A percentile compares a stretch with the other conserved stretches of the same genome.
phyloP scores from a whole-genome alignment of 1,140 invertebrate species.

The Drosophila mayri region DNA sequence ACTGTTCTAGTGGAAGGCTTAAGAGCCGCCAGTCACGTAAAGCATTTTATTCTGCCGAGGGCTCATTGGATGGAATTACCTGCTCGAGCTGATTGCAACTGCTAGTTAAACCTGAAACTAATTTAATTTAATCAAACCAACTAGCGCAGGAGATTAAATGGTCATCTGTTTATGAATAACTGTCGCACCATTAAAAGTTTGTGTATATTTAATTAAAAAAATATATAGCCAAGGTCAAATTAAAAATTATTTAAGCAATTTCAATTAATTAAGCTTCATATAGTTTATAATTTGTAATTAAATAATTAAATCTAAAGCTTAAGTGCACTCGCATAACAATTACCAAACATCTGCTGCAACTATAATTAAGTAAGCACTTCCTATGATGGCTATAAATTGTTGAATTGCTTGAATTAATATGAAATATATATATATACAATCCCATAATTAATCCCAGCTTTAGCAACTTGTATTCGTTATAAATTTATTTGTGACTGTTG shows the following conservation, averaged over 20 bases:
- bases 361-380: background rate
- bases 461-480: background rate
- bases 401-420: too few relatives aligned
- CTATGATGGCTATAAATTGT: background rate
- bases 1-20: background rate
- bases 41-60: conserved; percentile 1
- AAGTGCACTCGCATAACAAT: background rate
- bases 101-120: conserved; percentile 6
- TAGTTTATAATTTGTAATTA: background rate
- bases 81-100: conserved; percentile 8
- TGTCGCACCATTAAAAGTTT: background rate
- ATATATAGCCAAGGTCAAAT: background rate
- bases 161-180: background rate
- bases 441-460: background rate
- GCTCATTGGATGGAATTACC: conserved; percentile 12
- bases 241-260: background rate
- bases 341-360: background rate
- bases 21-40: conserved; percentile 32
- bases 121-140: conserved; percentile 2
- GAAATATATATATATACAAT: background rate
- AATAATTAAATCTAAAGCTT: background rate
- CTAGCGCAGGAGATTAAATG: background rate
- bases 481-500: background rate
- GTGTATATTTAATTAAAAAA: background rate
- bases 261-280: background rate